Percentiles rank a stretch among this genome's conserved stretches.
Evolutionary conservation across 2,113 vertebrate genomes (phyloP).

Genomic region (Pionites leucogaster): DNA sequence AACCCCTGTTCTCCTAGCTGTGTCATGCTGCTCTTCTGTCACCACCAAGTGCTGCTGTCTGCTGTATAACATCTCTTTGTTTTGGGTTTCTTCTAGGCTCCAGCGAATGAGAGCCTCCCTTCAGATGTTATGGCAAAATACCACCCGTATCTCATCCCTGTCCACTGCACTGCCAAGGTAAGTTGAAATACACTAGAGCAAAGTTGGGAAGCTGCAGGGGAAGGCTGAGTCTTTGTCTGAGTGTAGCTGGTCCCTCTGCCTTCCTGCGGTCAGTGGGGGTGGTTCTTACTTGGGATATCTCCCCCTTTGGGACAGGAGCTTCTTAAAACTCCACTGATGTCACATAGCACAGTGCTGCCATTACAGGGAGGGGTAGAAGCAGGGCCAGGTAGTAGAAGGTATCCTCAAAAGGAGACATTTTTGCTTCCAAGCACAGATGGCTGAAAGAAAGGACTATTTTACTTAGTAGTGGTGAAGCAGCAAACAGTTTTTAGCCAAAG

Average conservation of each 20-base stretch:
- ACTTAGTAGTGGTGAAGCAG: neutral
- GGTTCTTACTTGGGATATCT: neutral
- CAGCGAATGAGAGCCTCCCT: constrained; percentile 75
- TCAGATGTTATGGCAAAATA: constrained; percentile 55
- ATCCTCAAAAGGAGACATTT: neutral
- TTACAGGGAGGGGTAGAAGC: neutral
- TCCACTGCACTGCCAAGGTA: constrained; percentile 88
- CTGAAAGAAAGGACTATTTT: neutral
- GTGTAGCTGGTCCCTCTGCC: neutral
- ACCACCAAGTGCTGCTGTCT: neutral
- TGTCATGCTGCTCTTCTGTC: accelerated
- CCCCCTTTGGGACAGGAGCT: neutral
- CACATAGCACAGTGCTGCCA: neutral
- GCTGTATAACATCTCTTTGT: neutral
- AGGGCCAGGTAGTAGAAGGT: neutral
- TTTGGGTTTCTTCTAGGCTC: constrained; percentile 75
- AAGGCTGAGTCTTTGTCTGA: neutral
- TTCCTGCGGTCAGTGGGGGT: neutral
- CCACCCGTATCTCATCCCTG: constrained; percentile 77
- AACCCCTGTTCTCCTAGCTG: neutral
- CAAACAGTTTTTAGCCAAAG: neutral
- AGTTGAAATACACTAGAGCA: neutral
- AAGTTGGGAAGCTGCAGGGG: neutral
- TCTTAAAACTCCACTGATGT: neutral
- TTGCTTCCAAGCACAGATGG: neutral